Base-by-base conservation (phyloP, 35 echinoderm and acorn worm species). In the Heliocidaris erythrogramma region DNA sequence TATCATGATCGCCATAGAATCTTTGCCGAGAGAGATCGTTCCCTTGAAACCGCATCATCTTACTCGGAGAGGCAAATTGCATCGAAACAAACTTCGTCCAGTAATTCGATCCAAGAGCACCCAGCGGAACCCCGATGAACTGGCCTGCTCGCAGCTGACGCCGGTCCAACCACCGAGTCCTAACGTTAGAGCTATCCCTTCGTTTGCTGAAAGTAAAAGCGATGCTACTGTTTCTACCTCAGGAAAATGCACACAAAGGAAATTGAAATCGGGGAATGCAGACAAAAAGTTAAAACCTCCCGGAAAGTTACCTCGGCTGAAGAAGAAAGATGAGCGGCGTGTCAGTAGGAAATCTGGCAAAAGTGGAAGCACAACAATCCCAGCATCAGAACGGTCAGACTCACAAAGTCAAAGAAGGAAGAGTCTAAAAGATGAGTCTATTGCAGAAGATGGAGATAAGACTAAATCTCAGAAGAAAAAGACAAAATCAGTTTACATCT, bases 401-500 rank as follows among this genome's bases (percentile, higher is more conserved):
- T 18, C 59, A 60, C 12, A 78, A 78, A 78, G 27, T 78, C 65
- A 78, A 78, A 78, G 52, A 14, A 32, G 47, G 29, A 18, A 47
- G 10, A 48, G 87, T 17, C 87, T 32, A 42, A 32, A 89, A 47
- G 31, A 48, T 89, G 87, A 89, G 32, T 48, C 11, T 0, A 24
- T 89, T 47, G 32, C 12, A 47, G 31, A 32, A 48, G 87, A 32
- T 89, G 87, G 47, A 30, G 91, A 92, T 30, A 48, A 18, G 12
- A 48, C n/a, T 16, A 92, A 59, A 52, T 30, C 91, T 48, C 47
- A 92, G 47, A 49, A 49, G 48, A 94, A 94, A 94, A 97, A 95
- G 85, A 48, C 93, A 59, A 97, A 92, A 53, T 94, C 93, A 32
- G 93, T 95, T 3, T 94, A 96, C 32, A 95, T 98, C 60, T 85